Evolutionary conservation across 2,113 vertebrate genomes (phyloP), one percentile per base, ranked within the genome.

Genomic region (Chaetodon auriga): DNA sequence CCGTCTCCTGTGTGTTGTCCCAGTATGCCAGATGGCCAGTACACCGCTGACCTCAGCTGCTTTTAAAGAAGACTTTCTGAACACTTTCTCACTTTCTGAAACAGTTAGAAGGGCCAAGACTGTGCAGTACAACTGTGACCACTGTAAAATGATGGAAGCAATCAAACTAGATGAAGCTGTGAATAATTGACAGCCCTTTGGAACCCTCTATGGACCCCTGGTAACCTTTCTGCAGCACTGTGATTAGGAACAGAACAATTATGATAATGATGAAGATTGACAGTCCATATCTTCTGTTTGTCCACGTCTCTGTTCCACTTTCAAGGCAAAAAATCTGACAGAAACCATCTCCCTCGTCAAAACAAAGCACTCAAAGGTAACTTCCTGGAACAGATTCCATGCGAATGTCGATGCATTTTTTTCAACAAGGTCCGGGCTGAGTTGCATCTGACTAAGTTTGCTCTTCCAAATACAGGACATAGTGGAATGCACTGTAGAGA

Each of bases 311-410:
- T 63, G 5, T 35, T 75, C 9, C 25, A 15, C 46, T 49, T 43
- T 75, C 1, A 6, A 64, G 51, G 0, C 0, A 9, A 2, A 0
- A 0, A 0, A 43, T 3, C 23, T n/a, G 3, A 13, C 0, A 0
- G 0, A 1, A 1, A 7, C 0, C 0, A 0, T 73, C 30, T 1
- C 11, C 1, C 5, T 81, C 1, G 13, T 13, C 0, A 9, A 11
- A 4, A 14, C 46, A 0, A 19, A 14, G 1, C 1, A 75, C 15
- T 0, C 5, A 13, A 4, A 4, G 36, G 80, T 82, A 36, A 75
- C 5, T 13, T 35, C 0, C 7, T 7, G 1, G 62, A 18, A 36
- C 60, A 63, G 55, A 38, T 14, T 21, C 0, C 14, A 30, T 30
- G 3, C 30, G 30, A 30, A 14, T 45, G 36, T 15, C 1, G 13